A percentile compares a stretch with the other conserved stretches of the same genome.
Conservation (phyloP, 2,888 invertebrate genomes). For the Aphodius sticticus region DNA sequence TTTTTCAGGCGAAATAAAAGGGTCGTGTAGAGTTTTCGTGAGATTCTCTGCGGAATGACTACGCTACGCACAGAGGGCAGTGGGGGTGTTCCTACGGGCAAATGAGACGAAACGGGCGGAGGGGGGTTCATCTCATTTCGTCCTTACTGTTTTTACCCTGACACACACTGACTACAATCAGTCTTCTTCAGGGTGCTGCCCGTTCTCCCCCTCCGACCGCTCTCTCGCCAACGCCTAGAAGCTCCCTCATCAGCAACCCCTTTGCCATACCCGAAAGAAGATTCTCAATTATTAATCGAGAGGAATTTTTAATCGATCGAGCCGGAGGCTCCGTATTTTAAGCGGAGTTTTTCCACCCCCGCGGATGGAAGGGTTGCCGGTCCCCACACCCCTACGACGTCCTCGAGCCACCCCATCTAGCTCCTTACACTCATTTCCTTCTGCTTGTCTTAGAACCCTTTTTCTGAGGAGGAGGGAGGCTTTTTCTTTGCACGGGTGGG, state of each 20-base stretch:
- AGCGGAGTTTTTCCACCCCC: constrained; percentile 36
- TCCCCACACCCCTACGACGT: constrained; percentile 9
- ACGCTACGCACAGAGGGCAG: not conserved
- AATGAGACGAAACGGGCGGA: constrained; percentile 49
- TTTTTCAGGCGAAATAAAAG: not conserved
- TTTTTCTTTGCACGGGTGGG: constrained; percentile 20
- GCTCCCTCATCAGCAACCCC: constrained; percentile 44
- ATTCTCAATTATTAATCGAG: constrained; percentile 51
- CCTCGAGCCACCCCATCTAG: constrained; percentile 25
- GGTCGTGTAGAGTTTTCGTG: not conserved
- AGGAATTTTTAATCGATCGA: constrained; percentile 51
- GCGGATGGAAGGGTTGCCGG: constrained; percentile 19
- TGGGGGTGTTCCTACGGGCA: not conserved
- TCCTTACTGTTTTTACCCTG: constrained; percentile 63
- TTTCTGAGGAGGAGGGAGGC: constrained; percentile 18
- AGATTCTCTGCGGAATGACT: not conserved
- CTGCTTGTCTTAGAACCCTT: constrained; percentile 28
- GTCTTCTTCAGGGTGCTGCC: constrained; percentile 55
- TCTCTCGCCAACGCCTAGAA: constrained; percentile 33
- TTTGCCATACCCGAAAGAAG: constrained; percentile 44
- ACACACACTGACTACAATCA: constrained; percentile 61
- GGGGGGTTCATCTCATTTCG: constrained; percentile 71
- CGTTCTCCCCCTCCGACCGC: constrained; percentile 38
- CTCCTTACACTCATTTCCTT: constrained; percentile 24
- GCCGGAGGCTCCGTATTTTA: constrained; percentile 43